A percentile compares a stretch with the other conserved stretches of the same genome.
Conservation (phyloP, 64 coral and sea anemone species). For the Astreopora myriophthalma region DNA sequence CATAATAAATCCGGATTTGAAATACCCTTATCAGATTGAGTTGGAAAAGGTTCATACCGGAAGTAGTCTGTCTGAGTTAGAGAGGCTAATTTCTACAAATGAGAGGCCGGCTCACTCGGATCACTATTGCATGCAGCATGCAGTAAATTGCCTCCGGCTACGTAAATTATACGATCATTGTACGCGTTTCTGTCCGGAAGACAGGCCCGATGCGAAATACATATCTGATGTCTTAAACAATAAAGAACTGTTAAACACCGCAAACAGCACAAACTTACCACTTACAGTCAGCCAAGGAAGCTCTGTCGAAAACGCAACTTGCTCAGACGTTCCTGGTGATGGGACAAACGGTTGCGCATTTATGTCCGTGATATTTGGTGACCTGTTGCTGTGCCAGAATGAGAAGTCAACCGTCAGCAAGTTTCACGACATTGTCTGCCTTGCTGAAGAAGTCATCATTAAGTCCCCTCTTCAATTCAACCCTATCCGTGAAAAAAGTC, state of each 20-base stretch:
- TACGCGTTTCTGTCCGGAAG: background rate
- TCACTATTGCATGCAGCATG: background rate
- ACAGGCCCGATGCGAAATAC: slow-evolving; percentile 16
- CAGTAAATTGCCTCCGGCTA: background rate
- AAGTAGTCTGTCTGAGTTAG: background rate
- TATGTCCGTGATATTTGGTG: slow-evolving; percentile 42
- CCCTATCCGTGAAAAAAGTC: background rate
- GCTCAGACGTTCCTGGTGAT: slow-evolving; percentile 35
- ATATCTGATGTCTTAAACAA: background rate
- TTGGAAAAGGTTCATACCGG: background rate
- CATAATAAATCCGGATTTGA: slow-evolving; percentile 47
- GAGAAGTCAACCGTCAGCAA: background rate
- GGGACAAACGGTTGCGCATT: slow-evolving; percentile 70
- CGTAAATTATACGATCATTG: background rate
- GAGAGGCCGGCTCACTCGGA: slow-evolving; percentile 10
- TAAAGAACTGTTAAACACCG: slow-evolving; percentile 2
- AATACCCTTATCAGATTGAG: slow-evolving; percentile 50
- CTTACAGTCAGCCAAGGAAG: slow-evolving; percentile 62
- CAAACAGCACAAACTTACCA: slow-evolving; percentile 14
- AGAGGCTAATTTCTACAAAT: slow-evolving; percentile 8
- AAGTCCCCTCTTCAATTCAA: slow-evolving; percentile 28
- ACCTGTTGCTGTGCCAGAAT: background rate
- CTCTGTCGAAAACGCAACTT: slow-evolving; percentile 31
- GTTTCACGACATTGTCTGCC: background rate
- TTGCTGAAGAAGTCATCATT: slow-evolving; percentile 53